A percentile compares a stretch with the other conserved stretches of the same genome.
Evolutionary conservation across 2,113 vertebrate genomes (phyloP).

Genomic region (Cardinalis cardinalis): DNA sequence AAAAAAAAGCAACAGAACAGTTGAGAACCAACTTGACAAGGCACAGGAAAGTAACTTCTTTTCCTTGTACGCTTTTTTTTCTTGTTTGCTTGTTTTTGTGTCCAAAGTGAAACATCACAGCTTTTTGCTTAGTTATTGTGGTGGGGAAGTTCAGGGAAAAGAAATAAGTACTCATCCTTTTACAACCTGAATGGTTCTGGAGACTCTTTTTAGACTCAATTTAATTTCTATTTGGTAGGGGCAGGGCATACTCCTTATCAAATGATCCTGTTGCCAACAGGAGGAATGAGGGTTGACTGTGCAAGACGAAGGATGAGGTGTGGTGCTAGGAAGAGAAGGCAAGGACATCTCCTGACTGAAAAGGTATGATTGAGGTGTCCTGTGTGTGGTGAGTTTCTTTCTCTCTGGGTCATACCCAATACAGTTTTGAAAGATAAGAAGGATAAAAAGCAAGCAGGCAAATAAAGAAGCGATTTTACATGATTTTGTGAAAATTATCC

Average conservation of each 20-base stretch:
- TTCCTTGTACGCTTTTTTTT: fast-evolving
- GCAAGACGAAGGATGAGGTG: background rate
- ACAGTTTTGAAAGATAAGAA: background rate
- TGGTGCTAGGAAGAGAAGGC: background rate
- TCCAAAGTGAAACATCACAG: background rate
- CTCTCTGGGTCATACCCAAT: background rate
- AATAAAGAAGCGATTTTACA: fast-evolving
- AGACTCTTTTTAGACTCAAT: background rate
- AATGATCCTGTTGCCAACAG: background rate
- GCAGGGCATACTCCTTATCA: background rate
- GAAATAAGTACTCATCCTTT: background rate
- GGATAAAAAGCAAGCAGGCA: background rate
- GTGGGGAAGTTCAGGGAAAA: fast-evolving
- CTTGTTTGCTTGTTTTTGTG: background rate
- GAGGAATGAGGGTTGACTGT: background rate
- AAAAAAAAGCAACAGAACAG: background rate
- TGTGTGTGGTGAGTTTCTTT: background rate
- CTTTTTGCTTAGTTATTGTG: background rate
- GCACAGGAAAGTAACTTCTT: background rate
- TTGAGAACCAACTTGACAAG: background rate
- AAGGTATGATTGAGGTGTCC: too few species aligned
- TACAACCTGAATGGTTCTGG: background rate
- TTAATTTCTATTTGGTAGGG: background rate
- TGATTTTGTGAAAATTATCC: background rate
- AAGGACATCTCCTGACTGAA: background rate